Base-by-base conservation (phyloP, 1,140 invertebrate species). In the Temnothorax longispinosus region DNA sequence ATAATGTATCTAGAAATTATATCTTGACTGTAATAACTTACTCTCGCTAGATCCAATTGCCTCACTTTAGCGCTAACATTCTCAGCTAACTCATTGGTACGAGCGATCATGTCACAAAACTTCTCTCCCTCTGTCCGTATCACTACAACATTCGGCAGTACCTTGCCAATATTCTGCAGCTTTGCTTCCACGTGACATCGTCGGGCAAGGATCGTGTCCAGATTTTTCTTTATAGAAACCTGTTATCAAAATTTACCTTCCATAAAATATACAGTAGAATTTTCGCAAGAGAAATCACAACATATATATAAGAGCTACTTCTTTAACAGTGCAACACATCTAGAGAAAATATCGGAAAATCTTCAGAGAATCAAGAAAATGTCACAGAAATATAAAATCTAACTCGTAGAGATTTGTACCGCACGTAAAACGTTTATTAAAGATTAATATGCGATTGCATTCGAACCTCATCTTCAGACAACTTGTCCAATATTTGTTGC, bases 11-110 rank as follows among this genome's bases (percentile, higher is more conserved):
- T n/a, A 64, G 69, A 60, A 54, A 60, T 41, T 3, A 41, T 50
- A 81, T 80, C 8, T 50, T 11, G n/a, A 44, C 11, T 76, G 3
- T 11, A 8, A 10, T 62, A 88, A 95, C 96, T 95, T 96, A 99
- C 98, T 94, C 99, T 98, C 1, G 99, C 99, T 67, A 98, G 95
- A 96, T 99, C 99, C 35, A 99, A 95, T 85, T 98, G 97, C 65
- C 99, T 96, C 13, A 99, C 99, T 97, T 99, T 99, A 44, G 98
- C 98, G 93, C 98, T 99, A 27, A 99, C 99, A 95, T 98, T 98
- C 93, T 99, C 98, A 3, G 99, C 99, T 71, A 99, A 95, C 47
- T 97, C 96, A 60, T 99, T 98, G 3, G 99, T 99, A 92, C 97
- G 97, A n/a, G 97, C 96, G 60, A 99, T 98, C 96, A 98, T 98